Evolutionary conservation across 2,888 invertebrate species (phyloP), one percentile per base, ranked within the genome.

Genomic region (Rhimphoctona megacephalus): DNA sequence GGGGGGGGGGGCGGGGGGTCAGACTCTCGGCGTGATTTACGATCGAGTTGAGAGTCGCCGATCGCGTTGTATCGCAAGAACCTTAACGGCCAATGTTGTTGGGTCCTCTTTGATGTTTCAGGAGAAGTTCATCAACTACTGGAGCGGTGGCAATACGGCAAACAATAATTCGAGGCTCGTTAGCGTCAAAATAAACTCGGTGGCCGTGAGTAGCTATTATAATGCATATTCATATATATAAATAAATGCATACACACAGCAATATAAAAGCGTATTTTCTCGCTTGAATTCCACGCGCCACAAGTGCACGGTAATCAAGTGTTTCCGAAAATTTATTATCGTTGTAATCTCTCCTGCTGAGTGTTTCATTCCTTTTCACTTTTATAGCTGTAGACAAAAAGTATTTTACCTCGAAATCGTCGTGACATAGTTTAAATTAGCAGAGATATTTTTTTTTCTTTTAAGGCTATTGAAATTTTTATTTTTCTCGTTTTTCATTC

Each of bases 61-160:
- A 76, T 87, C 74, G 83, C 77, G 83, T 80, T 78, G 30, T 54
- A 54, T 80, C 67, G 80, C 70, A 69, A 78, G 73, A 39, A 52
- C 73, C 52, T 76, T 81, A 87, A 81, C 79, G 88, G 87, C 86
- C 88, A 88, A 86, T 85, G 88, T 88, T 79, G 87, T 79, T 89
- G 78, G 77, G 87, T 87, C 67, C 87, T 87, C 64, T 85, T 80
- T 89, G 81, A 74, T 83, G 85, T 93, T 93, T 88, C 91, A 94
- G 94, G 93, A 94, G 85, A 94, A 93, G 90, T 92, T 93, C 89
- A 92, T 94, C 88, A 93, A 94, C 89, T 94, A 94, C 88, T 94
- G 94, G 94, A 92, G 89, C 85, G 90, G 92, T 33, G 76, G 88
- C 77, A 80, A 84, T 69, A 88, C 90, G 66, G 88, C 90, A 36